Evolutionary conservation across 2,113 vertebrate genomes (phyloP).

Genomic region (Petrocephalus zakoni): DNA sequence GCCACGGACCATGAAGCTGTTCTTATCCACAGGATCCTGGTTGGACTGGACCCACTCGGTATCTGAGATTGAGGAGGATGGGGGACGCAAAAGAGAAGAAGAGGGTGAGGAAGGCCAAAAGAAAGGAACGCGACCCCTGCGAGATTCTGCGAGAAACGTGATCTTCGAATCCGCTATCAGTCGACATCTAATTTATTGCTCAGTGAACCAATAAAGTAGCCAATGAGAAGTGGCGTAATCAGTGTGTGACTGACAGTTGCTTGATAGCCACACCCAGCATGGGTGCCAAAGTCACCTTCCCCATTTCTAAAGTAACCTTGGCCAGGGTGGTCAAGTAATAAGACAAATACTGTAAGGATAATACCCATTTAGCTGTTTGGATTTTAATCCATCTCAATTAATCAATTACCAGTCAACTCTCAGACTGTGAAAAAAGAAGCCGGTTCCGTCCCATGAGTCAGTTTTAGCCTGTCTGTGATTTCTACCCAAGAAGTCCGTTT

Average conservation of each 20-base stretch:
- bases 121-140: background rate
- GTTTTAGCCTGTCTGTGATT: background rate
- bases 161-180: background rate
- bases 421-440: background rate
- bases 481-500: background rate
- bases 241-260: background rate
- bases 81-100: background rate
- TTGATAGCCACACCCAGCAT: background rate
- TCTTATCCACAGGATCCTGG: constrained; percentile 59
- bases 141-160: background rate
- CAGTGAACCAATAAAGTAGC: background rate
- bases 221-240: background rate
- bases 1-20: constrained; percentile 64
- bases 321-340: background rate
- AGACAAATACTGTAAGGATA: background rate
- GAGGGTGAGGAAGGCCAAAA: background rate
- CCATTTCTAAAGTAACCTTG: background rate
- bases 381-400: background rate
- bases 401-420: background rate
- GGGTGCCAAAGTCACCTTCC: background rate
- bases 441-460: background rate
- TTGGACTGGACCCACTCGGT: constrained; percentile 72
- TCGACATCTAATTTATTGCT: background rate
- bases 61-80: constrained; percentile 43
- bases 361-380: background rate